Percentiles rank a stretch among this genome's conserved stretches.
phyloP scores from a whole-genome alignment of 2,888 invertebrate species.

The Metellina segmentata region DNA sequence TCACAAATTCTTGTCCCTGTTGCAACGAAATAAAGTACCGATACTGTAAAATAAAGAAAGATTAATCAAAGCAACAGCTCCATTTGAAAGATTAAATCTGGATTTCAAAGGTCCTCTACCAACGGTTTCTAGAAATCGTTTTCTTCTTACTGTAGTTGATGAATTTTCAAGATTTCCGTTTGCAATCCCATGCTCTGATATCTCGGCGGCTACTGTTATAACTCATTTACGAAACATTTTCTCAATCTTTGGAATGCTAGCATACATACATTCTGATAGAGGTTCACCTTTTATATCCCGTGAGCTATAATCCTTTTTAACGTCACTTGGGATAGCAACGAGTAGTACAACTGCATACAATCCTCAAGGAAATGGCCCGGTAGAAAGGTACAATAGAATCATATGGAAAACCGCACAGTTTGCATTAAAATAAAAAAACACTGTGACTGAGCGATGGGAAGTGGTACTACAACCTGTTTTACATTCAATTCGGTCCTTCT shows the following conservation, averaged over 20 bases:
- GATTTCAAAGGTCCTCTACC: no score
- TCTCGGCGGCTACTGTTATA: conserved; percentile 64
- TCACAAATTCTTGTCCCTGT: conserved; percentile 28
- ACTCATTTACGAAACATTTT: conserved; percentile 74
- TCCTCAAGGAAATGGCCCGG: conserved; percentile 31
- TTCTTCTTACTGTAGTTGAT: no score
- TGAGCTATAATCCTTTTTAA: background rate
- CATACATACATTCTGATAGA: conserved; percentile 16
- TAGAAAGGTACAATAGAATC: conserved; percentile 24
- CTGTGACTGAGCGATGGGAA: conserved; percentile 56
- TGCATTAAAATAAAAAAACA: background rate
- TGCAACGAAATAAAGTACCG: conserved; percentile 68
- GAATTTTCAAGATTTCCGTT: no score
- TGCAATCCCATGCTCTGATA: no score
- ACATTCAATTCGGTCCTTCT: conserved; percentile 75
- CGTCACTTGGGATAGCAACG: background rate
- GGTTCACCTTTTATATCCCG: background rate
- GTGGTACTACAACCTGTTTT: conserved; percentile 69
- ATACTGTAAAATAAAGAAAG: conserved; percentile 66
- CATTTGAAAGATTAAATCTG: no score
- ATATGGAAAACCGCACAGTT: conserved; percentile 13
- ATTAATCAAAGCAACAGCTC: conserved; percentile 66
- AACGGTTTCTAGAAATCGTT: no score
- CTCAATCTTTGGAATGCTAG: conserved; percentile 74
- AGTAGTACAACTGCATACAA: conserved; percentile 19